Evolutionary conservation across 2,113 vertebrate species (phyloP).

Genomic region (Poecilia latipinna): DNA sequence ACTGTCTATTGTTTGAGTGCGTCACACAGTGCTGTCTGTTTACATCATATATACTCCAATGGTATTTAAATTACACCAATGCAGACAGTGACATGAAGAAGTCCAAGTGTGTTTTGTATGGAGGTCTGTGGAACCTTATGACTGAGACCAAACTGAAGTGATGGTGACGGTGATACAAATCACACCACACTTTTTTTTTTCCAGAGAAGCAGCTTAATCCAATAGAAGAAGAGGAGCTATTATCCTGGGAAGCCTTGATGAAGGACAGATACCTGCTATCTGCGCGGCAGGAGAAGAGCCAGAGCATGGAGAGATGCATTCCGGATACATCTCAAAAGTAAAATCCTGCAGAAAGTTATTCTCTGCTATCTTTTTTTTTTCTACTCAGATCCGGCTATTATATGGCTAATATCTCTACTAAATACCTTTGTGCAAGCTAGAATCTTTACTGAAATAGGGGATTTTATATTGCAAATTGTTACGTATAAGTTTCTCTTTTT

Average conservation of each 20-base stretch:
- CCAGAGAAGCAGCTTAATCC: constrained; percentile 84
- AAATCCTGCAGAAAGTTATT: not conserved
- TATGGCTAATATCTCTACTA: not conserved
- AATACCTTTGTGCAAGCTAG: not conserved
- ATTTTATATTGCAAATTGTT: too few species aligned
- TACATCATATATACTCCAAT: not conserved
- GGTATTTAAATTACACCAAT: not conserved
- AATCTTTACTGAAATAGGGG: not conserved
- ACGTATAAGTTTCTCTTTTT: not conserved
- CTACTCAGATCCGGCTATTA: not conserved
- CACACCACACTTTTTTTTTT: not conserved
- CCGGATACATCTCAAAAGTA: constrained; percentile 87
- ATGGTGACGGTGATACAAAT: not conserved
- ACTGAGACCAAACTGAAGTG: not conserved
- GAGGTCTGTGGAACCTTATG: not conserved
- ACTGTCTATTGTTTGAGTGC: too few species aligned
- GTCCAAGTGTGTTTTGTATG: not conserved
- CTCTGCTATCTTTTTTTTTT: not conserved
- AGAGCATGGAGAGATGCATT: constrained; percentile 84
- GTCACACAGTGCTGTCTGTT: too few species aligned
- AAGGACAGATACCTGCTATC: constrained; percentile 90
- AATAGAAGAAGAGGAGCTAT: constrained; percentile 85
- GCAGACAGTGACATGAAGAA: not conserved
- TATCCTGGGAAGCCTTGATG: constrained; percentile 92
- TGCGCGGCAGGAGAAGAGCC: constrained; percentile 76